Percentiles rank a stretch among this genome's conserved stretches.
phyloP scores from a whole-genome alignment of 2,888 invertebrate genomes.

The Luperina nickerlii region DNA sequence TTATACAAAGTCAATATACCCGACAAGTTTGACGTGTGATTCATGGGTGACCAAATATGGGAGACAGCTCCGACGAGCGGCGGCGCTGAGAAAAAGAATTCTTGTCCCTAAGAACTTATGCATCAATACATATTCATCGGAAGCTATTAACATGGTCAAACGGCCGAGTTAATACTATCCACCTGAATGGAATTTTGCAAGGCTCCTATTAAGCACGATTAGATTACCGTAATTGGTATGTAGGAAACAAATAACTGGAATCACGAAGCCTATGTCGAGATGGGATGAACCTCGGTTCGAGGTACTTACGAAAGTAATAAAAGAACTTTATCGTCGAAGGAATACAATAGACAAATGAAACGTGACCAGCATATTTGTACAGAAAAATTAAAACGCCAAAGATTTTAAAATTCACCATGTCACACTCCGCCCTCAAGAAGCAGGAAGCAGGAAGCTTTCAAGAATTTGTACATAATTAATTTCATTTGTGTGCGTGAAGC shows the following conservation, averaged over 20 bases:
- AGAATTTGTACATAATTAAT: slow-evolving; percentile 63
- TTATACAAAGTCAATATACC: slow-evolving; percentile 62
- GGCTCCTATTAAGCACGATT: slow-evolving; percentile 73
- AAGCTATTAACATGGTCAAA: slow-evolving; percentile 78
- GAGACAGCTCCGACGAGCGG: slow-evolving; percentile 70
- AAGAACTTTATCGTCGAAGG: slow-evolving; percentile 47
- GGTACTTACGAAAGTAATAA: slow-evolving; percentile 29
- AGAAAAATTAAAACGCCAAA: slow-evolving; percentile 54
- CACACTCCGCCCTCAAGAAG: slow-evolving; percentile 54
- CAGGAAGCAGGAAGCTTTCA: slow-evolving; percentile 74
- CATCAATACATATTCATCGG: slow-evolving; percentile 79
- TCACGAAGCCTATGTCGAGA: slow-evolving; percentile 57
- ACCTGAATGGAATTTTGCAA: slow-evolving; percentile 76
- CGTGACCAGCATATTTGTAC: slow-evolving; percentile 68
- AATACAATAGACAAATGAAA: slow-evolving; percentile 63
- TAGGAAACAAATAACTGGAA: slow-evolving; percentile 77
- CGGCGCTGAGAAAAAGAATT: slow-evolving; percentile 75
- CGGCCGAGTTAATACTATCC: slow-evolving; percentile 74
- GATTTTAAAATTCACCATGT: slow-evolving; percentile 63
- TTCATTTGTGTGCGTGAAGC: slow-evolving; percentile 59
- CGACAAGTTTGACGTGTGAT: slow-evolving; percentile 74
- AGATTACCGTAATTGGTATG: slow-evolving; percentile 75
- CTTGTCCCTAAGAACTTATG: slow-evolving; percentile 71
- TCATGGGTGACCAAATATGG: slow-evolving; percentile 80
- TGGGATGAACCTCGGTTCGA: slow-evolving; percentile 45